A percentile compares a stretch with the other conserved stretches of the same genome.
phyloP scores from a whole-genome alignment of 2,888 invertebrate genomes.

The Hirtodrosophila duncani region DNA sequence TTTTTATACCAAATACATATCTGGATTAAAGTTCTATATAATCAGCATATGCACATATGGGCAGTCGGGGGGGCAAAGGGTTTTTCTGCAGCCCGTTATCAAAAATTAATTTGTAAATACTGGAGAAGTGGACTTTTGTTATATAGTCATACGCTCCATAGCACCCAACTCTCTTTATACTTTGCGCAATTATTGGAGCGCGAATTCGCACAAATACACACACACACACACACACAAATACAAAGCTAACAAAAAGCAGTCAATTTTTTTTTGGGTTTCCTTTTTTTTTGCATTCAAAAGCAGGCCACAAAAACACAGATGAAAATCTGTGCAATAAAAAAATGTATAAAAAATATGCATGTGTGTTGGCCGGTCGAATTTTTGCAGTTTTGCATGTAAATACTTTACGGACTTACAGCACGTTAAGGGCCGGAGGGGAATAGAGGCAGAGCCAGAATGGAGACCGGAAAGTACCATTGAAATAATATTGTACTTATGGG shows the following conservation, averaged over 20 bases:
- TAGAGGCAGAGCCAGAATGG: too few species aligned
- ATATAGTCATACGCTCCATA: slow-evolving; percentile 39
- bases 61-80: too few species aligned
- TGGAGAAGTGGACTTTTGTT: slow-evolving; percentile 30
- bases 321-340: slow-evolving; percentile 24
- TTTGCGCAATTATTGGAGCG: slow-evolving; percentile 61
- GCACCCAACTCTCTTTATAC: slow-evolving; percentile 37
- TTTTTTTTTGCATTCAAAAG: slow-evolving; percentile 42
- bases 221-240: slow-evolving; percentile 8
- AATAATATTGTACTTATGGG: slow-evolving; percentile 58
- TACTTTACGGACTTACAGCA: slow-evolving; percentile 44
- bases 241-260: slow-evolving; percentile 19
- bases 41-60: too few species aligned
- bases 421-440: too few species aligned
- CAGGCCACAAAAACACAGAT: slow-evolving; percentile 45
- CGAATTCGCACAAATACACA: slow-evolving; percentile 14
- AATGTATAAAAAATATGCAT: slow-evolving; percentile 2
- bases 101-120: slow-evolving; percentile 46
- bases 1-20: too few species aligned
- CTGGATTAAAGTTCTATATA: too few species aligned
- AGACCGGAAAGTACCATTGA: slow-evolving; percentile 58
- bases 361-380: slow-evolving; percentile 25
- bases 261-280: slow-evolving; percentile 25
- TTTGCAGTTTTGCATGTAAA: slow-evolving; percentile 52
- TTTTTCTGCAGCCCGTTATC: slow-evolving; percentile 18